Evolutionary conservation across 2,888 invertebrate species (phyloP).

Genomic region (Tinea semifulvella): DNA sequence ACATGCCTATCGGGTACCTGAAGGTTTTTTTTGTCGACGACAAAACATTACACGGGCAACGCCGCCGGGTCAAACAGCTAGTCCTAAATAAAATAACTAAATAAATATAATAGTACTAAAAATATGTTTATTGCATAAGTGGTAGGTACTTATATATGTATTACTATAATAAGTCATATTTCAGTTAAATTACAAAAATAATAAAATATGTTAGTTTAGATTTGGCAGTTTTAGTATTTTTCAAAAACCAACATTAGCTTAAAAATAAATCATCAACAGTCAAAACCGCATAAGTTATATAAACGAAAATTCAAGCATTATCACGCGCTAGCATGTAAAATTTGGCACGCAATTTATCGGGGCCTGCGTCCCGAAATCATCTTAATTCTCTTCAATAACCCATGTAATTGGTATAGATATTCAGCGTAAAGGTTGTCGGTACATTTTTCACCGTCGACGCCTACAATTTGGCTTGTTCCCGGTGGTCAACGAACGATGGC

Average conservation of each 20-base stretch:
- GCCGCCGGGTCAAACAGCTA: too few species aligned
- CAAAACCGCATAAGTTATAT: neutral
- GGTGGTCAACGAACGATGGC: neutral
- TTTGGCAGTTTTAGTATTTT: too few species aligned
- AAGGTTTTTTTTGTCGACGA: too few species aligned
- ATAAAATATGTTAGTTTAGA: too few species aligned
- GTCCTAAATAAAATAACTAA: neutral
- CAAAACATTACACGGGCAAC: too few species aligned
- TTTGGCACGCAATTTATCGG: neutral
- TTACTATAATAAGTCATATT: too few species aligned
- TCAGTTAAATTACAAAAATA: too few species aligned
- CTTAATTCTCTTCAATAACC: constrained; percentile 4
- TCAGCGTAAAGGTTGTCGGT: constrained; percentile 3
- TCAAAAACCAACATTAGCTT: neutral
- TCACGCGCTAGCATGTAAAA: neutral
- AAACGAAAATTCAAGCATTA: neutral
- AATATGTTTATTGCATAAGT: neutral
- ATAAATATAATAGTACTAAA: neutral
- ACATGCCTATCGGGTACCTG: too few species aligned
- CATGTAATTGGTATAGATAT: constrained; percentile 13
- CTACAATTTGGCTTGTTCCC: constrained; percentile 12
- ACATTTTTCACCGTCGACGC: constrained; percentile 11
- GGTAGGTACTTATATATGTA: too few species aligned
- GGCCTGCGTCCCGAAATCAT: neutral
- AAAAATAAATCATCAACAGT: neutral